These are phyloP conservation scores for Microtus richardsoni DNA, from an alignment of 2,113 vertebrate genomes.

Conservation along the genomic window DNA sequence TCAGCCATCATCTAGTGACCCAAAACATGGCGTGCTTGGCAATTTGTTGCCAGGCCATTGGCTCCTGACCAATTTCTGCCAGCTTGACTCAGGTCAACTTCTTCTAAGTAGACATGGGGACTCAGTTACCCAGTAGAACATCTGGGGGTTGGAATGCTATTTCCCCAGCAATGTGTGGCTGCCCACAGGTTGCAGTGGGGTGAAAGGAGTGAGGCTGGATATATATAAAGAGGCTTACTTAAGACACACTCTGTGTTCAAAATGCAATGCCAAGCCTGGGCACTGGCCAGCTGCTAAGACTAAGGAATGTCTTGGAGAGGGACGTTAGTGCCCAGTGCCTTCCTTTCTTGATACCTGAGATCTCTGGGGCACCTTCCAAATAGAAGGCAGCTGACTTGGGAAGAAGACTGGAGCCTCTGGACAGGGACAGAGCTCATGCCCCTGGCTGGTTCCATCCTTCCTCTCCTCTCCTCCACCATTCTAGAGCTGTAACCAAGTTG, in stretches of 20 bases:
- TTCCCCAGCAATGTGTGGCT: not conserved
- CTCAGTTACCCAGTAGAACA: not conserved
- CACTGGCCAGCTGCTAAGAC: not conserved
- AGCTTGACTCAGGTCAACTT: not conserved
- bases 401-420: not conserved
- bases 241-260: not conserved
- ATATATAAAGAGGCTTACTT: not conserved
- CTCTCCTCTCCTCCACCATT: fast-evolving
- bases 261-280: not conserved
- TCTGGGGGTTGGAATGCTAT: too few species aligned
- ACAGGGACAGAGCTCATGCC: not conserved
- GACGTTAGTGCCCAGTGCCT: not conserved
- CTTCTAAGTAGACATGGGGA: not conserved
- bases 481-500: not conserved
- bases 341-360: not conserved
- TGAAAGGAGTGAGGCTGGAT: not conserved
- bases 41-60: not conserved
- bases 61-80: not conserved
- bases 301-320: not conserved
- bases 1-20: not conserved
- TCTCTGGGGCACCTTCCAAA: not conserved
- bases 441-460: not conserved
- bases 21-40: not conserved
- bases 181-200: not conserved
- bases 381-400: not conserved